Evolutionary conservation across 2,797 vertebrate genomes (phyloP).

Genomic region (Sebastes itinus): DNA sequence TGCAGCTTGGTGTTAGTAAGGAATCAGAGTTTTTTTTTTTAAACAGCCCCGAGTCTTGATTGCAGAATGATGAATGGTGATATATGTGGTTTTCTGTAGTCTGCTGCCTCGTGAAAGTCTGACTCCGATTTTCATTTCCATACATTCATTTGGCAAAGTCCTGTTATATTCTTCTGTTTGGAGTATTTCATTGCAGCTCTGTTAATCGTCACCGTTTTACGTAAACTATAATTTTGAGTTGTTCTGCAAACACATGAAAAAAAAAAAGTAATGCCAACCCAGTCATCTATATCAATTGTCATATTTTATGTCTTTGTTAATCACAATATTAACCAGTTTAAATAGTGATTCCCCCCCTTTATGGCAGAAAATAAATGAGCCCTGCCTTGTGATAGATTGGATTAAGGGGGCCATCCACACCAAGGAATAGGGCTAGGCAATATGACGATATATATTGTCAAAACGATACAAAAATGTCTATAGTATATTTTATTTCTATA

Average conservation of each 20-base stretch:
- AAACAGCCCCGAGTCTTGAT: not conserved
- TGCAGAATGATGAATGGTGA: not conserved
- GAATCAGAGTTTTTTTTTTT: not conserved
- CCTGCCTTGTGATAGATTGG: not conserved
- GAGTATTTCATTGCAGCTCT: not conserved
- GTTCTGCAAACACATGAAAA: not conserved
- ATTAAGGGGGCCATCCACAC: too few relatives aligned
- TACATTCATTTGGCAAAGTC: not conserved
- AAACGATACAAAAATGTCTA: too few relatives aligned
- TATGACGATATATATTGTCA: too few relatives aligned
- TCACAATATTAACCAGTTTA: not conserved
- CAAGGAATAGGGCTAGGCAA: too few relatives aligned
- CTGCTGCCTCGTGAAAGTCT: not conserved
- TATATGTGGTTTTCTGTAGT: not conserved
- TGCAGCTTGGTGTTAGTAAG: not conserved
- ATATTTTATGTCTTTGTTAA: not conserved
- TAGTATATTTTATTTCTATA: too few relatives aligned
- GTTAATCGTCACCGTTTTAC: not conserved
- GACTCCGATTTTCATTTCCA: not conserved
- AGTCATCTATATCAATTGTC: not conserved
- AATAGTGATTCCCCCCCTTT: not conserved
- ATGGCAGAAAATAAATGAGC: not conserved
- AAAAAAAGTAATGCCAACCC: not conserved
- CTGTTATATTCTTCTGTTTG: not conserved
- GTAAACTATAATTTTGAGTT: not conserved